These are phyloP conservation scores for Eristalis pertinax DNA, from an alignment of 2,888 invertebrate genomes.

Conservation along the genomic window DNA sequence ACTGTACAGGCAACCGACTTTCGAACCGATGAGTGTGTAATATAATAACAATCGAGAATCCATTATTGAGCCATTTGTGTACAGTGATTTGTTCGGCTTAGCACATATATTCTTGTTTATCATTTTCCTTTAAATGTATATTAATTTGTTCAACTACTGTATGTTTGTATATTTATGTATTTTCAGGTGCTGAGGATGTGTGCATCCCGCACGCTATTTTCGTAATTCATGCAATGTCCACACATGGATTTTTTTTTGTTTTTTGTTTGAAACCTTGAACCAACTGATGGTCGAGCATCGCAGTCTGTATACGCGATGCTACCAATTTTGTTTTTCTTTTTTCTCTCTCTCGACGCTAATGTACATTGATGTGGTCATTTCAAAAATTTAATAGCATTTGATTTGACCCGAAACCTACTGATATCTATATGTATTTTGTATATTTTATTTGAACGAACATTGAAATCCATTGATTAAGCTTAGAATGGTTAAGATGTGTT, in stretches of 20 bases:
- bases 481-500: too few relatives aligned
- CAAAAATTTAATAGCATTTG: too few relatives aligned
- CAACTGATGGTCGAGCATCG: background rate
- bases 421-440: too few relatives aligned
- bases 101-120: background rate
- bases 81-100: background rate
- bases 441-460: too few relatives aligned
- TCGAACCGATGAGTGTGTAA: constrained; percentile 9
- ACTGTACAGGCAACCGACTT: constrained; percentile 39
- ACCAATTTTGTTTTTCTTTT: background rate
- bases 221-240: background rate
- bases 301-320: background rate
- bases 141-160: background rate
- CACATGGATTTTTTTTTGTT: background rate
- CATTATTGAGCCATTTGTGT: background rate
- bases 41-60: background rate
- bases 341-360: background rate
- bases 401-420: too few relatives aligned
- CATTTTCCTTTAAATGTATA: background rate
- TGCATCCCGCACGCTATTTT: background rate
- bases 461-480: too few relatives aligned
- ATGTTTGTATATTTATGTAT: background rate
- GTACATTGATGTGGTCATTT: background rate
- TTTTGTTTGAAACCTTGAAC: background rate
- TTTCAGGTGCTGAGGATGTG: background rate